Base-by-base conservation (phyloP, 2,888 invertebrate genomes). In the Dolichomitus sp. region DNA sequence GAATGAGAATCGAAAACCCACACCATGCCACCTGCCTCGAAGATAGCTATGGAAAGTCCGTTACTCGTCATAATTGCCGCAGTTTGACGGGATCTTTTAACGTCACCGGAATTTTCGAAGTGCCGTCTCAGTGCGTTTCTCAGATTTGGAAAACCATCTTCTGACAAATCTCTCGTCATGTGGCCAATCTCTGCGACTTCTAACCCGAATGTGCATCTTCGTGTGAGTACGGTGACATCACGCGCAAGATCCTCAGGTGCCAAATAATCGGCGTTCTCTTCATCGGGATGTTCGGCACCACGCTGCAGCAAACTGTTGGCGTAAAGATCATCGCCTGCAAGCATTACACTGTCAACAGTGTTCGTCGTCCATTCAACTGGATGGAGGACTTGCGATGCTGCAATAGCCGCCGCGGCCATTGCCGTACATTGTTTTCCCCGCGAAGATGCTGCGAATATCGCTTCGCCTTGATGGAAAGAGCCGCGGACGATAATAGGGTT, bases 1-100 rank as follows among this genome's bases (percentile, higher is more conserved):
- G 70, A 57, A 42, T 70, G 70, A 2, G 70, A 70, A 42, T 57
- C 70, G 17, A 70, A 57, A 6, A 57, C 23, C 70, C 70, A 70
- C 14, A 57, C 27, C 40, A 70, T 52, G 7, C 70, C 57, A 11
- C 54, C 42, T 33, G 14, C 17, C 14, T 12, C 7, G 12, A 70
- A 70, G 4, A 70, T 4, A 9, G 42, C 57, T 3, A 57, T 27
- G 2, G 57, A 70, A 19, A 42, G 2, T 7, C 70, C 54, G 37
- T 70, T 70, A 40, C 70, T 42, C 57, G 42, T 70, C 17, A 70
- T 5, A 6, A 70, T 70, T 4, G 42, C 42, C 37, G 70, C 54
- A n/a, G 40, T 48, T 48, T n/a, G 5, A n/a, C 48, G 48, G 14
- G n/a, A n/a, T 17, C 5, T 17, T n/a, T 48, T 17, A 5, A 1